These are phyloP conservation scores for Drosophila sp. DNA, from an alignment of 1,140 invertebrate genomes.

Conservation along the genomic window DNA sequence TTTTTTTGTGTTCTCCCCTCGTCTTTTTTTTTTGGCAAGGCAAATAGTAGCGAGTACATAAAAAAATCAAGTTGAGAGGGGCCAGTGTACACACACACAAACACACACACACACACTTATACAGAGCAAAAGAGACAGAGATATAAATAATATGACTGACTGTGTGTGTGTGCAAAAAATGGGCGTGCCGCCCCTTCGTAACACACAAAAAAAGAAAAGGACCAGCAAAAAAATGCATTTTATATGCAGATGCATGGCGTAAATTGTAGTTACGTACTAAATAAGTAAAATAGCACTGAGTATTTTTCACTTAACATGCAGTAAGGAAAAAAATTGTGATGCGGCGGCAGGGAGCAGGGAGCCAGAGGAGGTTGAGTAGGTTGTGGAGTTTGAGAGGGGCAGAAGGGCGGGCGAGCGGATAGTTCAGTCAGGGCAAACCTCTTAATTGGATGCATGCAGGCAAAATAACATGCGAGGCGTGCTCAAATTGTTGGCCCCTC, in stretches of 20 bases:
- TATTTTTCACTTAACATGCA: constrained; percentile 81
- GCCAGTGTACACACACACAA: constrained; percentile 42
- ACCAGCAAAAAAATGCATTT: constrained; percentile 70
- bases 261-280: constrained; percentile 81
- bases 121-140: constrained; percentile 37
- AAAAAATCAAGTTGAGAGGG: constrained; percentile 65
- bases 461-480: constrained; percentile 77
- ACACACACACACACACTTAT: constrained; percentile 12
- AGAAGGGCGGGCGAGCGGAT: not conserved
- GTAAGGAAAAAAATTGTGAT: constrained; percentile 48
- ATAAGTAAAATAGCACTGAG: constrained; percentile 81
- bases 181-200: constrained; percentile 60
- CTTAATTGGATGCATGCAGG: constrained; percentile 80
- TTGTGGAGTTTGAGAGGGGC: not conserved
- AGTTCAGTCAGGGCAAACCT: constrained; percentile 54
- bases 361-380: not conserved
- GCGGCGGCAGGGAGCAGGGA: constrained; percentile 17
- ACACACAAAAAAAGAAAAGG: constrained; percentile 29
- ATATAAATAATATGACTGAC: constrained; percentile 67
- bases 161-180: constrained; percentile 60
- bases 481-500: constrained; percentile 54
- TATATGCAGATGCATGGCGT: constrained; percentile 80
- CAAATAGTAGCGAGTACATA: constrained; percentile 69
- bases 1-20: constrained; percentile 29
- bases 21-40: constrained; percentile 59